A percentile compares a stretch with the other conserved stretches of the same genome.
Conservation (phyloP, 2,113 vertebrate genomes). For the Todiramphus chloris region DNA sequence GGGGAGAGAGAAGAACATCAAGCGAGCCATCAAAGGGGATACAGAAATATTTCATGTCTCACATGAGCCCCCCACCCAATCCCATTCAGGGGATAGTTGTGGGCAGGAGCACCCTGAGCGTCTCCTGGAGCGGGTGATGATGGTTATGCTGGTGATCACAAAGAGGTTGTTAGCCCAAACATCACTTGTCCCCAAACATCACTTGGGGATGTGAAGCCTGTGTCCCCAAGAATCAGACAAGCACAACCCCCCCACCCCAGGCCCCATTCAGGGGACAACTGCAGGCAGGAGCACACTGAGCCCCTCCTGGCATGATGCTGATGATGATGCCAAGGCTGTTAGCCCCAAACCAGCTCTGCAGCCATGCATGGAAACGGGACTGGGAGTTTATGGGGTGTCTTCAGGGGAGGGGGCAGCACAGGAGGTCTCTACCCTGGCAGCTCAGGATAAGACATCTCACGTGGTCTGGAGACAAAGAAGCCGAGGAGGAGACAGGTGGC, state of each 20-base stretch:
- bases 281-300: neutral
- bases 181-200: neutral
- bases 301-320: neutral
- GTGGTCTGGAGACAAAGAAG: neutral
- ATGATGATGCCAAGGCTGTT: too few relatives aligned
- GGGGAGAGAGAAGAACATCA: neutral
- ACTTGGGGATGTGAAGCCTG: neutral
- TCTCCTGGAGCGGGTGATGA: neutral
- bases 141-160: neutral
- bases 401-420: neutral
- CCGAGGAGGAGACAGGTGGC: neutral
- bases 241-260: neutral
- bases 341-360: neutral
- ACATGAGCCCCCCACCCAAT: neutral
- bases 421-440: accelerated
- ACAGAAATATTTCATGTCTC: neutral
- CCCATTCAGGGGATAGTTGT: too few relatives aligned
- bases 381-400: neutral
- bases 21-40: neutral
- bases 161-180: neutral
- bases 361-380: accelerated
- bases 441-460: neutral
- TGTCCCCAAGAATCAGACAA: neutral
- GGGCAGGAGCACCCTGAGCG: neutral
- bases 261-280: neutral